These are phyloP conservation scores for Micronycteris hirsuta DNA, from an alignment of 2,113 vertebrate genomes.

Conservation along the genomic window DNA sequence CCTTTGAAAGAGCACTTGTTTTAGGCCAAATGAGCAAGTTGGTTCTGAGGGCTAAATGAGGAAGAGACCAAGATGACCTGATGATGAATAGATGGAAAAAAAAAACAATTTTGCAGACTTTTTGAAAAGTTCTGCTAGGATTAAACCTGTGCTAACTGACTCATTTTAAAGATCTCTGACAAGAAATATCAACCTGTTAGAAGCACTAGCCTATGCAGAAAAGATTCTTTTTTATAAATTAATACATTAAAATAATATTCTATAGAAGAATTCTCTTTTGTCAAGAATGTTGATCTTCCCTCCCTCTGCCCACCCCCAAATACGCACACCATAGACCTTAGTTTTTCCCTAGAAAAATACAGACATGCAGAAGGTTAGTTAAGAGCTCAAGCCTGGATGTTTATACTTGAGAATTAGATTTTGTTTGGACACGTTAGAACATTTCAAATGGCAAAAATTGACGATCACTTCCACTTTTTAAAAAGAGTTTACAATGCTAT, in stretches of 20 bases:
- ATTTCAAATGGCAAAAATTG: conserved; percentile 25
- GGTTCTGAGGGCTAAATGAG: neutral
- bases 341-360: conserved; percentile 24
- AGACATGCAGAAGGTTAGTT: neutral
- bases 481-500: neutral
- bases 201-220: neutral
- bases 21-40: conserved; percentile 4
- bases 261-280: neutral
- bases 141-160: neutral
- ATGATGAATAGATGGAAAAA: neutral
- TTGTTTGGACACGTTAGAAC: neutral
- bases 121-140: neutral
- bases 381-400: neutral
- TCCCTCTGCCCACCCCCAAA: neutral
- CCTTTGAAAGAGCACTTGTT: conserved; percentile 32
- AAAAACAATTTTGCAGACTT: neutral
- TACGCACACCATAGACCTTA: neutral
- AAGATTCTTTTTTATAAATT: conserved; percentile 12
- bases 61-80: neutral
- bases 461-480: neutral
- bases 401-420: conserved; percentile 25
- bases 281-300: neutral
- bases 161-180: neutral
- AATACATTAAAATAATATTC: neutral
- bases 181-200: neutral